Evolutionary conservation across 2,797 vertebrate species (phyloP), one percentile per base, ranked within the genome.

Genomic region (Emydoidea blandingii): DNA sequence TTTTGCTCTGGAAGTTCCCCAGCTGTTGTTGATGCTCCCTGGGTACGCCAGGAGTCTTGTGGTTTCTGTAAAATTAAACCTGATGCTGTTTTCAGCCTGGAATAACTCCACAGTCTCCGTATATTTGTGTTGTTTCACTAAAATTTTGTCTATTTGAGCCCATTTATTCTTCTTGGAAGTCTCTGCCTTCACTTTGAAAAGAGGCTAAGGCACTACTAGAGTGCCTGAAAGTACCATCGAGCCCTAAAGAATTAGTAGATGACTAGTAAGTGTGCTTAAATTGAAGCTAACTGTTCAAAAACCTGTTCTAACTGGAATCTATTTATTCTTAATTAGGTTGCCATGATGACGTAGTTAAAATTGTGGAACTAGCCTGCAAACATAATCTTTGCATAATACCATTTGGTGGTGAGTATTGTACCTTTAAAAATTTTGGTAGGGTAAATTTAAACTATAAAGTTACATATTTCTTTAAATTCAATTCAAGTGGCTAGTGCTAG

Each of bases 301-400:
- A 12, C 7, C 10, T 79, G 8, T 59, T 92, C 92, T 74, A 68
- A 89, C 94, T 97, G 81, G 56, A 29, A 19, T 91, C 86, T 91
- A 56, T 53, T 92, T 97, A 97, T 92, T 92, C 97, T 88, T 54
- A 54, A 54, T 54, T 98, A 99, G 99, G 97, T 94, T 99, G 99
- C 98, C 99, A 99, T 95, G 98, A 98, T 97, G 99, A 99, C 8
- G 99, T 99, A 92, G 99, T 99, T 98, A 99, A 99, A 98, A 98
- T 99, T 96, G 99, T 99, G 98, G 99, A 99, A 91, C 98, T 99
- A 98, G 99, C 99, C 3, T 99, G 99, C 98, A 99, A 99, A 98
- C 99, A 99, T 97, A 98, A 99, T 95, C 98, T 99, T 97, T 99
- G 99, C 98, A 97, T 99, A 98, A 99, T 99, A 97, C 99, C 99